Base-by-base conservation (phyloP, 2,113 vertebrate genomes). In the Arizona elegans region DNA sequence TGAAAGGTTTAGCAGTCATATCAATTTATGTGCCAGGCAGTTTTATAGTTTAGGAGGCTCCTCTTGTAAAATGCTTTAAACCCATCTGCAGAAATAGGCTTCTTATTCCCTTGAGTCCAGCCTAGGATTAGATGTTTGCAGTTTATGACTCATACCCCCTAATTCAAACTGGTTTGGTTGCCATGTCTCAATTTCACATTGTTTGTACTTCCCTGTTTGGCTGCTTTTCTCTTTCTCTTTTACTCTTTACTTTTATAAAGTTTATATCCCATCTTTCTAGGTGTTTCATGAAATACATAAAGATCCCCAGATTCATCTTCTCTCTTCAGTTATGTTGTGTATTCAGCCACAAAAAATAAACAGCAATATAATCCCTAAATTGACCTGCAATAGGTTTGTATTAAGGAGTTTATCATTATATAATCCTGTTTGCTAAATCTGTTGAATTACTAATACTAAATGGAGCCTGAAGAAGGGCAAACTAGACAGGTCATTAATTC, bases 51-150 rank as follows among this genome's bases (percentile, higher is more conserved):
- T 96, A 96, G 94, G 0, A 53, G 94, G 94, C 92, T 8, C 3
- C 47, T 38, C 94, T 89, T 53, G 1, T 91, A 93, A 92, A 95
- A 94, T 89, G 89, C 94, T 96, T 95, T 93, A 93, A 97, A 96
- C 93, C 33, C 92, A 94, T 75, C 50, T 94, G 92, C 50, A 70
- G 47, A 92, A 58, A 96, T 92, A 88, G 56, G 92, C 94, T 95
- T 97, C 96, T 96, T 96, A 96, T 93, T 96, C 92, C 96, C 95
- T 38, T 0, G 33, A 96, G 96, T 95, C 94, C 97, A 95, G 94
- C 96, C 90, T 2, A 24, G 88, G 52, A 88, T 93, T 96, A 97
- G 95, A 94, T 97, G 96, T 96, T 90, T 96, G 93, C 70, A 97
- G 97, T 96, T 91, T 96, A 92, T 95, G 96, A 90, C 94, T 96